Base-by-base conservation (phyloP, 2,113 vertebrate genomes). In the Dromas ardeola region DNA sequence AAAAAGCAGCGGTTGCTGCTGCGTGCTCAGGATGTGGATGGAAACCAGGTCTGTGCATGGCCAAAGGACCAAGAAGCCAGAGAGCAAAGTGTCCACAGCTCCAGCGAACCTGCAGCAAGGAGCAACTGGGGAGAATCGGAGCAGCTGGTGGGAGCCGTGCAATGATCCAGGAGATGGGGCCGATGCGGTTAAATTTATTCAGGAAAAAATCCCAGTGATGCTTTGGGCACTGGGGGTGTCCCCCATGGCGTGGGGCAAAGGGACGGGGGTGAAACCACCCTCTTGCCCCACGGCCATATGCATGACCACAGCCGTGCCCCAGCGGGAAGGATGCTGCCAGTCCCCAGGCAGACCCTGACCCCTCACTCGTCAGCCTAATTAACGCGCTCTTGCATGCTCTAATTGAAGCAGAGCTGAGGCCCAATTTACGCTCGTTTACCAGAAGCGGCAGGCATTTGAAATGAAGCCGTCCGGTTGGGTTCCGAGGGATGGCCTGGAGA, bases 231-330 rank as follows among this genome's bases (percentile, higher is more conserved):
- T 27, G 6, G 50, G 12, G 19, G 4, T 11, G 47, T 45, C 56
- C n/a, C 52, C n/a, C 1, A 0, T 3, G n/a, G 70, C 0, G 1
- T 2, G 32, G 40, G 55, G 29, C 2, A 20, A 59, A 45, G 36
- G 73, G 18, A 73, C 32, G 19, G 58, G 56, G 63, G 25, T 1
- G 1, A 72, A 83, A n/a, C 8, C 49, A 21, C 8, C 22, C 23
- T 42, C n/a, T 13, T 1, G 3, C 36, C 88, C 78, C 58, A 13
- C 0, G 1, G 72, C 49, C 4, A 1, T 4, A 10, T 34, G 38
- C 38, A 1, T 7, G 36, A 32, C 34, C 7, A 47, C 59, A 20
- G 59, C 45, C 9, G 2, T 43, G 62, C 10, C 49, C 45, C 55
- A 23, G 69, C 4, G 3, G 49, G 47, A 38, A 65, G 30, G 78